These are phyloP conservation scores for Drosophila melanica DNA, from an alignment of 1,140 invertebrate species.

Conservation along the genomic window DNA sequence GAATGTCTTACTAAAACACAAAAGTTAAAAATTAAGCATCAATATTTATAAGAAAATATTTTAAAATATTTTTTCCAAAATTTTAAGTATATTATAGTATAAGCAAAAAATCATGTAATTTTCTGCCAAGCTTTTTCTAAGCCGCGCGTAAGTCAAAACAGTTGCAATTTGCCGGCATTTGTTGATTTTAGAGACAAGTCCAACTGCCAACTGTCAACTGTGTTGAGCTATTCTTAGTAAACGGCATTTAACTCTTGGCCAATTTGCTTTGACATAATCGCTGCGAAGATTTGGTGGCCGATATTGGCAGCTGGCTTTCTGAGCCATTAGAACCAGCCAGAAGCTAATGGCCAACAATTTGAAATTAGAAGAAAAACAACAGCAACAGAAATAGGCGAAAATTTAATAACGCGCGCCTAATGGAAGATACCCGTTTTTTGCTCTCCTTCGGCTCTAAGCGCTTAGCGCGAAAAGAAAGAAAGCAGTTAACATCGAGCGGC, in stretches of 20 bases:
- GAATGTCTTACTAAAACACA: too few relatives aligned
- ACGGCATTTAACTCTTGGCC: background rate
- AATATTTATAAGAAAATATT: too few relatives aligned
- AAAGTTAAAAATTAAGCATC: too few relatives aligned
- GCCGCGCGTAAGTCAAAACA: background rate
- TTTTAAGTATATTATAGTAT: too few relatives aligned
- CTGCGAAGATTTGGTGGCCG: slow-evolving; percentile 25
- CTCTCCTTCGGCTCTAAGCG: slow-evolving; percentile 4
- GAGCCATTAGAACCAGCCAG: slow-evolving; percentile 50
- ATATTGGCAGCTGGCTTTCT: slow-evolving; percentile 33
- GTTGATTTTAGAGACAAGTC: background rate
- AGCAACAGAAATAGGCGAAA: slow-evolving; percentile 63
- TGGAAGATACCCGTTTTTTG: slow-evolving; percentile 45
- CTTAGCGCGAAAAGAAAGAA: slow-evolving; percentile 40
- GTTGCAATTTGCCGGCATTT: background rate
- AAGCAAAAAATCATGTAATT: background rate
- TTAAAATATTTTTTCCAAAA: too few relatives aligned
- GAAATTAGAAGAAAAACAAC: slow-evolving; percentile 10
- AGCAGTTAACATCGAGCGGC: slow-evolving; percentile 5
- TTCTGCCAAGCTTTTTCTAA: background rate
- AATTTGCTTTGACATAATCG: slow-evolving; percentile 37
- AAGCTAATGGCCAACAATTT: slow-evolving; percentile 72
- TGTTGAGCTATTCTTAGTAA: slow-evolving; percentile 23
- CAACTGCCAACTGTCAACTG: background rate
- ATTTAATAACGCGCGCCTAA: slow-evolving; percentile 68